A percentile compares a stretch with the other conserved stretches of the same genome.
Conservation (phyloP, 2,113 vertebrate genomes). For the Ancistrus triradiatus region DNA sequence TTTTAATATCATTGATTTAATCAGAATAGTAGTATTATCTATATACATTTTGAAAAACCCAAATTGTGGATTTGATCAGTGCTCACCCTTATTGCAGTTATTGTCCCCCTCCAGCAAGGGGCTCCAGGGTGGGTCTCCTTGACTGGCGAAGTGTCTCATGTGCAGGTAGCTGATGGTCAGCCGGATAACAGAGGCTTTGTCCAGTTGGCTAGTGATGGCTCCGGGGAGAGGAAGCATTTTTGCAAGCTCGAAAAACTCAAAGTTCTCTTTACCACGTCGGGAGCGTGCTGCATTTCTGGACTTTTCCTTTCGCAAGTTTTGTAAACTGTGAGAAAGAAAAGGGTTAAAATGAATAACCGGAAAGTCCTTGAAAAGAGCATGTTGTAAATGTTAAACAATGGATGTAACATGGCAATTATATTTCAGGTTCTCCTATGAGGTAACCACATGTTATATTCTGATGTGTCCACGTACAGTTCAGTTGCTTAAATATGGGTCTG, state of each 20-base stretch:
- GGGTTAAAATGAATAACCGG: no score
- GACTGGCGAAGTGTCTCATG: conserved; percentile 81
- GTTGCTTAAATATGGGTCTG: no score
- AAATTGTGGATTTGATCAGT: background rate
- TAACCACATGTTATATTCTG: no score
- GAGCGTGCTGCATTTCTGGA: conserved; percentile 88
- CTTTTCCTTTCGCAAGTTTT: conserved; percentile 88
- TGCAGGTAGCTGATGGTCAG: conserved; percentile 90
- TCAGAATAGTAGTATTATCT: no score
- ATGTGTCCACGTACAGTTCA: no score
- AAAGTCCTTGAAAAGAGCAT: no score
- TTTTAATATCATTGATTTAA: no score
- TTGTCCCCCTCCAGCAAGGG: conserved; percentile 69
- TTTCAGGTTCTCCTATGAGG: no score
- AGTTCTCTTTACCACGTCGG: conserved; percentile 85
- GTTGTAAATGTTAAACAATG: no score
- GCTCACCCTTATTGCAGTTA: conserved; percentile 71
- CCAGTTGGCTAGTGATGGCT: conserved; percentile 87
- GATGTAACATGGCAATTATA: no score
- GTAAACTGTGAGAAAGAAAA: conserved; percentile 65
- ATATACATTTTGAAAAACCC: no score
- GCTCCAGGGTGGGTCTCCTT: conserved; percentile 83
- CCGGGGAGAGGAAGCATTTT: conserved; percentile 85
- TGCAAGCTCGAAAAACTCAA: conserved; percentile 88
- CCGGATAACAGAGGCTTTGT: conserved; percentile 87